Base-by-base conservation (phyloP, 2,888 invertebrate genomes). In the Heliconius sara region DNA sequence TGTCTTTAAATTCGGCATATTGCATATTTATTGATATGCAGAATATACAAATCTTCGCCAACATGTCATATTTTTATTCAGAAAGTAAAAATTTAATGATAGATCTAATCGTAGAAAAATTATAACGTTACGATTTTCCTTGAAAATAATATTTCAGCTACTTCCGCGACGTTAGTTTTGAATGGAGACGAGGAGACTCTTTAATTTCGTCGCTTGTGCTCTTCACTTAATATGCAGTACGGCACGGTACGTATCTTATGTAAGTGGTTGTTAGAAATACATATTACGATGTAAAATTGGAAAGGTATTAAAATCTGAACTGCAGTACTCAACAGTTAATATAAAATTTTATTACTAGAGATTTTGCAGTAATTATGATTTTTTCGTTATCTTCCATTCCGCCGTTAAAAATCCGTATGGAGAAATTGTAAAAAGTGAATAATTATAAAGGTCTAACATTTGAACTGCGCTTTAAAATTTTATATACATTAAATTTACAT, bases 131-230 rank as follows among this genome's bases (percentile, higher is more conserved):
- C 39, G 39, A 39, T 25, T 30, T 68, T 70, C 9, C 47, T 1
- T 39, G 25, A 25, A 25, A 43, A 47, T 27, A 25, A 68, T 43
- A 43, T 70, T 70, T 70, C 43, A 47, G 22, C 68, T 70, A n/a
- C n/a, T 67, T 70, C 43, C 25, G 70, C 70, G 43, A 70, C 43
- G 68, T 68, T 43, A 43, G 39, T 39, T 25, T 16, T 70, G 70
- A 70, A 43, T 43, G 39, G n/a, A 68, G 25, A 47, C 70, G 70
- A 30, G 30, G 30, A 30, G 30, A 30, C 70, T 70, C 25, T 70
- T 70, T 70, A 70, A 70, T 70, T 70, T 70, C 43, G 70, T 70
- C 43, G 43, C 70, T 70, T 25, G 70, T 70, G 25, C 70, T 47
- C 70, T 70, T 70, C 43, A 25, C 43, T 70, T 27, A 70, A 70